Percentiles rank a stretch among this genome's conserved stretches.
phyloP scores from a whole-genome alignment of 2,888 invertebrate species.

The Reticulitermes lucifugus region DNA sequence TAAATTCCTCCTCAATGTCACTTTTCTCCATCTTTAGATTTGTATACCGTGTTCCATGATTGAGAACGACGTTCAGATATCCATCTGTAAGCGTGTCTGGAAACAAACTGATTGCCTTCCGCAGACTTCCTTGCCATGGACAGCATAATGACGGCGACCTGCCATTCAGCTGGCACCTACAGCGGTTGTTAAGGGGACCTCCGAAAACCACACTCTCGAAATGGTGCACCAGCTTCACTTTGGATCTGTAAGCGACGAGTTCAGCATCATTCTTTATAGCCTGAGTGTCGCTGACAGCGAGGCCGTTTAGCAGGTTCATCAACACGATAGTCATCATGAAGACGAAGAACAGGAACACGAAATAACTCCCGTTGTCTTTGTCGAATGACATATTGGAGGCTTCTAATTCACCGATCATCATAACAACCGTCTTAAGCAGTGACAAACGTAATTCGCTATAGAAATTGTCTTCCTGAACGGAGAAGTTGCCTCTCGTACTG shows the following conservation, averaged over 20 bases:
- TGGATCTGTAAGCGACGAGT: background rate
- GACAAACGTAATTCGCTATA: constrained; percentile 78
- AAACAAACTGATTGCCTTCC: background rate
- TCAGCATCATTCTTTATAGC: constrained; percentile 33
- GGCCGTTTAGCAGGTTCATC: constrained; percentile 19
- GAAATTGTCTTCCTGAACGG: constrained; percentile 59
- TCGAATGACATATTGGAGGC: constrained; percentile 80
- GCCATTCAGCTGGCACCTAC: background rate
- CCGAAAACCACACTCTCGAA: constrained; percentile 15
- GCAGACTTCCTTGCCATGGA: background rate
- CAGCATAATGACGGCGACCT: background rate
- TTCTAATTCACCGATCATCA: constrained; percentile 89
- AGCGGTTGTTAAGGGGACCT: background rate
- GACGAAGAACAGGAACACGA: constrained; percentile 27
- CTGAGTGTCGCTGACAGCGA: constrained; percentile 36
- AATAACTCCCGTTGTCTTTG: background rate
- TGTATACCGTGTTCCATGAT: background rate
- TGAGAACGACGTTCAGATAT: background rate
- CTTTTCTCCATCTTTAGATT: background rate
- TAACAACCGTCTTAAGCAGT: constrained; percentile 84
- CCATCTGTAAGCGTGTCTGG: background rate
- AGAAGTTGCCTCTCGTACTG: background rate
- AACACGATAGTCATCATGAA: constrained; percentile 31
- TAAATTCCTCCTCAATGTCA: background rate
- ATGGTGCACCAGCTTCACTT: constrained; percentile 10